A percentile compares a stretch with the other conserved stretches of the same genome.
These are phyloP conservation scores for Gobio occitaniae DNA, from an alignment of 2,797 vertebrate species.

Conservation along the genomic window DNA sequence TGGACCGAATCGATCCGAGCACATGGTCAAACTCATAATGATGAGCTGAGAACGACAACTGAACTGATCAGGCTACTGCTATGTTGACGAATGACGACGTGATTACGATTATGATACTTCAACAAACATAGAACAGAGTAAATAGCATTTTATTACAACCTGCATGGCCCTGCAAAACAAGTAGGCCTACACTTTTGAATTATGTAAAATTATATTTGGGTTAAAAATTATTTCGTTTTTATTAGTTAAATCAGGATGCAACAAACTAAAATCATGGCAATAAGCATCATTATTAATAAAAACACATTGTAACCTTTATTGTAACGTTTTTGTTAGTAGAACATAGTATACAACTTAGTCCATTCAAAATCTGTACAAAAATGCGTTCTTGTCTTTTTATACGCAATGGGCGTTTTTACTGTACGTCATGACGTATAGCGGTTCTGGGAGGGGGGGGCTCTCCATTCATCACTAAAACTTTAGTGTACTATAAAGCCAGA, in stretches of 20 bases:
- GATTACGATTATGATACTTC: not conserved
- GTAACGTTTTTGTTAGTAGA: not conserved
- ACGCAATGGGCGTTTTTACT: not conserved
- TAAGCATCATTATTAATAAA: not conserved
- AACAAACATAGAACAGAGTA: not conserved
- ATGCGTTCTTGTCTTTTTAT: too few species aligned
- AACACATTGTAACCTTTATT: not conserved
- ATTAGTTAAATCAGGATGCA: not conserved
- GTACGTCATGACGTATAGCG: too few species aligned
- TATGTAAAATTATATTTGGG: not conserved
- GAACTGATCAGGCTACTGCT: not conserved
- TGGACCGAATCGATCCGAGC: not conserved
- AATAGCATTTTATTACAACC: not conserved
- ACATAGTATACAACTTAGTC: too few species aligned
- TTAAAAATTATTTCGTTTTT: not conserved
- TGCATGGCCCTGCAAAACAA: not conserved
- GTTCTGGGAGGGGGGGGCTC: too few species aligned
- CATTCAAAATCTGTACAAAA: too few species aligned
- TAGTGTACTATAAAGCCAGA: not conserved
- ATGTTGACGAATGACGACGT: not conserved
- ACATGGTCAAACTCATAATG: not conserved
- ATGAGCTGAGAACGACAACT: too few species aligned
- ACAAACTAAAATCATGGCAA: not conserved
- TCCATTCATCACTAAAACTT: not conserved
- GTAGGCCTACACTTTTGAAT: too few species aligned